Evolutionary conservation across 37 sponge, comb jelly and placozoan genomes (phyloP), one percentile per base, ranked within the genome.

Genomic region (Theonella swinhoei): DNA sequence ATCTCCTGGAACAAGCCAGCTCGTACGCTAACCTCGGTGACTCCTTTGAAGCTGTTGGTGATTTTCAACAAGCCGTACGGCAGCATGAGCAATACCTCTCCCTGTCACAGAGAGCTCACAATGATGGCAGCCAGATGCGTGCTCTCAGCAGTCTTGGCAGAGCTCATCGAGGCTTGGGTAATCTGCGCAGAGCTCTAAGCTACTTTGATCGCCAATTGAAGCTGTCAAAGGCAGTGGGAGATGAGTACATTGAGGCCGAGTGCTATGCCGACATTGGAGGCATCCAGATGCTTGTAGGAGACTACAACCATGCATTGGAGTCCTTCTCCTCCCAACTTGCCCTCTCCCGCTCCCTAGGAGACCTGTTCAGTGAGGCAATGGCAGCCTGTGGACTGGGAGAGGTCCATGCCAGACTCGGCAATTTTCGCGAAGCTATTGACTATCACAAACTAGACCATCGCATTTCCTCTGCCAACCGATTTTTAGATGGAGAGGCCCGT

Each of bases 11-110:
- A 67, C 88, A 90, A 63, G 96, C 92, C 31, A 77, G 77, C 64
- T 95, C 92, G 0, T 90, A 89, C 59, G 87, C 88, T 37, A 97
- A 97, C 83, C 80, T 97, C 19, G 98, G 98, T 20, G 95, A 95
- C 70, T 88, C 95, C 0, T 81, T 88, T 39, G 94, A 95, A 64
- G 91, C 91, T 0, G 68, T 97, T 68, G 83, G 87, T 0, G 91
- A 94, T 59, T 94, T 81, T 42, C 35, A 34, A 20, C 65, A 87
- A 17, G 95, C 97, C 1, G 79, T 88, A 14, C 70, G 73, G 58
- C 74, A 79, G 7, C 93, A 94, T 76, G 84, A 91, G 36, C 90
- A 97, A 47, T 83, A 91, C 59, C 79, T 95, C 54, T 28, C 24
- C 30, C 26, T 91, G 40, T 74, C 87, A 8, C 87, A 83, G 60